A percentile compares a stretch with the other conserved stretches of the same genome.
phyloP scores from a whole-genome alignment of 2,888 invertebrate species.

The Meteorus cinctellus region DNA sequence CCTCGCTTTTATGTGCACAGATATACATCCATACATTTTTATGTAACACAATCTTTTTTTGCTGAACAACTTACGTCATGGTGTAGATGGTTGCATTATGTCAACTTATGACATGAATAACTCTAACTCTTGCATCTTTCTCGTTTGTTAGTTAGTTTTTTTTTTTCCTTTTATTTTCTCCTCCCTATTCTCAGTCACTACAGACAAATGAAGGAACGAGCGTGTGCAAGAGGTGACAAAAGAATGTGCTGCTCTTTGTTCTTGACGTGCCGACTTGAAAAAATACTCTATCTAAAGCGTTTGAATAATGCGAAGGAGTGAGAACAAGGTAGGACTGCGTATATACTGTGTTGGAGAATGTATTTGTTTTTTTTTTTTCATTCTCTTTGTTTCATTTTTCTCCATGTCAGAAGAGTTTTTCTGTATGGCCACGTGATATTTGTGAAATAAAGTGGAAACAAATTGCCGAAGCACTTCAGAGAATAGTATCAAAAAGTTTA shows the following conservation, averaged over 20 bases:
- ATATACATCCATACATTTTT: constrained; percentile 12
- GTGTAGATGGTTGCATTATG: constrained; percentile 34
- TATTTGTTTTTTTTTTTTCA: neutral
- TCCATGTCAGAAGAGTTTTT: constrained; percentile 37
- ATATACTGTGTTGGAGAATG: neutral
- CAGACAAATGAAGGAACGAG: constrained; percentile 15
- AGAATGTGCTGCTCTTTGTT: constrained; percentile 35
- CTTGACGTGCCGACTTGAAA: constrained; percentile 7
- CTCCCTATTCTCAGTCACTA: neutral
- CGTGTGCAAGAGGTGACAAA: constrained; percentile 30
- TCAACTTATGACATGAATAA: constrained; percentile 17
- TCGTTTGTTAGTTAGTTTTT: neutral
- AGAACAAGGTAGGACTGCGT: neutral
- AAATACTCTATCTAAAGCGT: neutral
- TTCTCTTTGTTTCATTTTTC: constrained; percentile 9
- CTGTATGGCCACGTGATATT: constrained; percentile 47
- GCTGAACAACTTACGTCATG: constrained; percentile 14
- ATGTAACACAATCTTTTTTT: constrained; percentile 21
- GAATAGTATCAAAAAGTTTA: constrained; percentile 59
- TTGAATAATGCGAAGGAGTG: neutral
- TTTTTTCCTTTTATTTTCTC: neutral
- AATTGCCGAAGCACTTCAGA: constrained; percentile 54
- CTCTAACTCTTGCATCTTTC: neutral
- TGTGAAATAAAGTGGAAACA: constrained; percentile 57
- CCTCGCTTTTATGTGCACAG: constrained; percentile 20